Percentiles rank a stretch among this genome's conserved stretches.
phyloP scores from a whole-genome alignment of 2,888 invertebrate genomes.

The Elysia crispata region DNA sequence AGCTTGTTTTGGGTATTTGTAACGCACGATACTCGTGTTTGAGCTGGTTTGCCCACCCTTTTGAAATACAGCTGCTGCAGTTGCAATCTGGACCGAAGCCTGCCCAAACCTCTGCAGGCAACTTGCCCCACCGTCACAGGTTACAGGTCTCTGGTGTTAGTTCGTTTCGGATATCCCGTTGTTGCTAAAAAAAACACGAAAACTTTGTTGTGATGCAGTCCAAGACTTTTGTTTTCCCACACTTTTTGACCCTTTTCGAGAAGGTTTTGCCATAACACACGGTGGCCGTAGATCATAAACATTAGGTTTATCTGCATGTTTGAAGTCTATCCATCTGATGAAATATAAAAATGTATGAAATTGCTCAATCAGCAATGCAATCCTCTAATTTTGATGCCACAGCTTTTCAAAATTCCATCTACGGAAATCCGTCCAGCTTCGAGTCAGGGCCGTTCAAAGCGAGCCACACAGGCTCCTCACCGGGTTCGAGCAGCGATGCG shows the following conservation, averaged over 20 bases:
- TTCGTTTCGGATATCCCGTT: background rate
- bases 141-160: background rate
- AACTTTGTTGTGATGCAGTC: background rate
- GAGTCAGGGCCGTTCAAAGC: background rate
- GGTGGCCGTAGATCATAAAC: background rate
- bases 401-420: slow-evolving; percentile 34
- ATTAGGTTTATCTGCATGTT: background rate
- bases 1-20: slow-evolving; percentile 22
- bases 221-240: slow-evolving; percentile 20
- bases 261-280: background rate
- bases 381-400: slow-evolving; percentile 39
- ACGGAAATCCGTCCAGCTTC: slow-evolving; percentile 20
- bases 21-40: slow-evolving; percentile 27
- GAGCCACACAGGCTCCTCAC: slow-evolving; percentile 12
- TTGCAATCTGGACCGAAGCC: background rate
- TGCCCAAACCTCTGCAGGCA: background rate
- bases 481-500: background rate
- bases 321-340: background rate
- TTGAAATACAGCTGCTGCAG: background rate
- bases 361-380: slow-evolving; percentile 26
- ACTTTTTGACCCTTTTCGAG: background rate
- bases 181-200: background rate
- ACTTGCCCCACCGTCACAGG: background rate
- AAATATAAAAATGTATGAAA: too few species aligned
- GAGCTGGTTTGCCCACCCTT: slow-evolving; percentile 3